Evolutionary conservation across 2,888 invertebrate species (phyloP), one percentile per base, ranked within the genome.

Genomic region (Agriopis aurantiaria): DNA sequence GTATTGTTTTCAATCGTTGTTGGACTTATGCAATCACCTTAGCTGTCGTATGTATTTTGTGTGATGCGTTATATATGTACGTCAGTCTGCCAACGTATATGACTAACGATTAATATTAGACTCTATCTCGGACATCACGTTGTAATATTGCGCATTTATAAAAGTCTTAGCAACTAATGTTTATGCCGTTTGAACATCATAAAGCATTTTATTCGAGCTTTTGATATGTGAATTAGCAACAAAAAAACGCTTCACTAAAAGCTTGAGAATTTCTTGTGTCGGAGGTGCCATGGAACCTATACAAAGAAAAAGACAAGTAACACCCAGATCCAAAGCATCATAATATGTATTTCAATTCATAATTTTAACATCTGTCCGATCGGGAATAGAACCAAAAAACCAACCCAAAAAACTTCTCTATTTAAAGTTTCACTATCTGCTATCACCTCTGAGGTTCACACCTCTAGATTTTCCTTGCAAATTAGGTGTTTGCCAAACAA

Each of bases 41-140:
- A 71, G 75, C 80, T 78, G 81, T 80, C 77, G 80, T 81, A 75
- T 81, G 79, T 79, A 84, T 83, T 85, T 85, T 85, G 82, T 82
- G 75, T 79, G 78, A 82, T 82, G 81, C 80, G 77, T 80, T 78
- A 33, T 33, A 74, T 77, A 86, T 86, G 88, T 88, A 78, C 88
- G 89, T 90, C 90, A 89, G 86, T 86, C 81, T 80, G 75, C 73
- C 76, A 69, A 81, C 75, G 81, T 83, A 88, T 87, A 84, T 88
- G 85, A 87, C 80, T 86, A 86, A 85, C 80, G 78, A 80, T 76
- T 84, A 82, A 85, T 84, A 85, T 84, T 87, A 86, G 79, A 78
- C 43, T 60, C 62, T 68, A 68, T 62, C 43, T 68, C 57, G 40
- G 52, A 65, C 51, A 60, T 67, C 58, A 49, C 55, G 66, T 46